Percentiles rank a stretch among this genome's conserved stretches.
These are phyloP conservation scores for Sander vitreus DNA, from an alignment of 2,113 vertebrate species.

Conservation along the genomic window DNA sequence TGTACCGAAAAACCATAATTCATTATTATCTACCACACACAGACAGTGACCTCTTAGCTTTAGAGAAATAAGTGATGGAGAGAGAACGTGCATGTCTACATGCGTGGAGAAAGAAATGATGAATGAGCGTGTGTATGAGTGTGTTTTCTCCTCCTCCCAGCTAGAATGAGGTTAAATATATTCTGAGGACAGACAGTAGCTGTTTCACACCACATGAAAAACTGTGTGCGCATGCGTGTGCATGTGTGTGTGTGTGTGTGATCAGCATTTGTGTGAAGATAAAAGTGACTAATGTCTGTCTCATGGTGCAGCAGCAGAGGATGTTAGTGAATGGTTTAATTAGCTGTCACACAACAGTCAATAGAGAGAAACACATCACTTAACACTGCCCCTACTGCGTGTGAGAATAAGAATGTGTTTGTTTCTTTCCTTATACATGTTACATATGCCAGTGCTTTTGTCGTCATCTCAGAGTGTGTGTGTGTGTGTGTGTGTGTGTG, in stretches of 20 bases:
- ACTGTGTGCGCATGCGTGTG: neutral
- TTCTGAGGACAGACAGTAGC: slow-evolving; percentile 25
- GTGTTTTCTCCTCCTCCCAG: neutral
- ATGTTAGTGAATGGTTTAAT: slow-evolving; percentile 63
- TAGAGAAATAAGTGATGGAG: slow-evolving; percentile 42
- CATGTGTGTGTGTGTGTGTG: neutral
- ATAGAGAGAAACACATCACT: slow-evolving; percentile 30
- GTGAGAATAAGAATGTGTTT: neutral
- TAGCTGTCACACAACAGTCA: slow-evolving; percentile 58
- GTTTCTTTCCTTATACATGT: neutral
- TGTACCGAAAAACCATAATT: slow-evolving; percentile 34
- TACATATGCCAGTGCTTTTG: neutral
- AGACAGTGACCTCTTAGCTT: slow-evolving; percentile 54
- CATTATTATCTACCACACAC: slow-evolving; percentile 65
- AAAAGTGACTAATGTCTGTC: slow-evolving; percentile 63
- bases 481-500: neutral
- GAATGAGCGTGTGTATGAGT: slow-evolving; percentile 4
- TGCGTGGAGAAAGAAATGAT: slow-evolving; percentile 23
- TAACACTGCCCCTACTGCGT: neutral
- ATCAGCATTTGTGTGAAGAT: slow-evolving; percentile 47
- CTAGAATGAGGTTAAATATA: slow-evolving; percentile 48
- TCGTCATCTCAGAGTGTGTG: neutral
- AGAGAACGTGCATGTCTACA: slow-evolving; percentile 25
- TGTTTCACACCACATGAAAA: slow-evolving; percentile 37
- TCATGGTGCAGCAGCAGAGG: slow-evolving; percentile 32